Base-by-base conservation (phyloP, 1,140 invertebrate species). In the Leptinotarsa defecta region DNA sequence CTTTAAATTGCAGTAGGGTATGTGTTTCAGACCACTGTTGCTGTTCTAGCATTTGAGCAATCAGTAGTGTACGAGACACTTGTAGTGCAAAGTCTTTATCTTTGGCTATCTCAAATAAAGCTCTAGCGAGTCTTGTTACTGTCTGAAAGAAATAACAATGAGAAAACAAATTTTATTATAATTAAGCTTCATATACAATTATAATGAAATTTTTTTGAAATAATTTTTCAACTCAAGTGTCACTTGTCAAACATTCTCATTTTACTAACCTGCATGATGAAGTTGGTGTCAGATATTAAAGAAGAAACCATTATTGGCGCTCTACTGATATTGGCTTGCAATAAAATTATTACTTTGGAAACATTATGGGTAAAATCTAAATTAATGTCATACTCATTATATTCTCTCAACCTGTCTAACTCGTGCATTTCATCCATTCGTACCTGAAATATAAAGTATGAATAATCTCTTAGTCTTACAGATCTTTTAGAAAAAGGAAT, bases 31-130 rank as follows among this genome's bases (percentile, higher is more conserved):
- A 90, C 98, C 98, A 99, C 65, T 95, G 90, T 83, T 94, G 92
- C 0, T 92, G 88, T 84, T 98, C 95, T 76, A 99, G 89, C 92
- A 96, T 95, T 88, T 97, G 97, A 13, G 94, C 92, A 78, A 98
- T 89, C 72, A 89, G 89, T 4, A 96, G 87, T 76, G 98, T 91
- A 43, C 95, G 86, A 1, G 90, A 92, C 0, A 97, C 92, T 89
- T 98, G 91, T 64, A 96, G 88, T 0, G 97, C 92, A 89, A 96
- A 97, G 79, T 96, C 96, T 81, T 93, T 93, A 61, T 94, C 89
- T 8, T 99, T 85, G 5, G 94, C 94, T 78, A 99, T 96, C 83
- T 99, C 97, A 86, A 99, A 99, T 34, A 99, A 86, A 0, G 96
- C 97, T 68, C 98, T 88, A 13, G 93, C 91, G 78, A 99, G 97